Percentiles rank a stretch among this genome's conserved stretches.
phyloP scores from a whole-genome alignment of 1,140 invertebrate species.

The Sesamia nonagrioides region DNA sequence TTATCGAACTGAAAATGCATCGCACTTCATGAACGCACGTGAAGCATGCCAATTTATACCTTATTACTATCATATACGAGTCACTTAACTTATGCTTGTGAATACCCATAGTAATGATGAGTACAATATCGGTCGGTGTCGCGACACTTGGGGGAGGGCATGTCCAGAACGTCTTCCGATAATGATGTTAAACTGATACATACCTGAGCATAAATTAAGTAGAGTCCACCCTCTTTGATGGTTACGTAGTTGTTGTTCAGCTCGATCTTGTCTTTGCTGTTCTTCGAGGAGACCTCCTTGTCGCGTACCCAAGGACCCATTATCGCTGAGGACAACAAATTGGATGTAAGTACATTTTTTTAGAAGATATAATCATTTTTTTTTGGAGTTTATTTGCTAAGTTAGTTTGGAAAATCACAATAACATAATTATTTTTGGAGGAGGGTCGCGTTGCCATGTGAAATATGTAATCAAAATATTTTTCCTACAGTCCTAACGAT shows the following conservation, averaged over 20 bases:
- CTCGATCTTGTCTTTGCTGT: slow-evolving; percentile 75
- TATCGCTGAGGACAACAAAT: slow-evolving; percentile 62
- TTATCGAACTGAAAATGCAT: no score
- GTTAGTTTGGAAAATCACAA: no score
- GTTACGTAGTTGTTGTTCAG: slow-evolving; percentile 72
- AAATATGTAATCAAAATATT: not conserved
- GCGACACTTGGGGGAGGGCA: no score
- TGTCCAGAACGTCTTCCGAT: not conserved
- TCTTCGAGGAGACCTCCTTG: slow-evolving; percentile 70
- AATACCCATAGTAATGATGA: no score
- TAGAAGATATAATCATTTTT: no score
- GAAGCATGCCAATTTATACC: no score
- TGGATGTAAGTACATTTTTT: not conserved
- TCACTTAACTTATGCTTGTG: no score
- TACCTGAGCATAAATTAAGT: slow-evolving; percentile 81
- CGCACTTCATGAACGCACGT: no score
- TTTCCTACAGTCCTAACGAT: not conserved
- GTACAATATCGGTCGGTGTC: no score
- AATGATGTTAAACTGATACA: slow-evolving; percentile 49
- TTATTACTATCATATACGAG: no score
- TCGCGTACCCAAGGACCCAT: slow-evolving; percentile 79
- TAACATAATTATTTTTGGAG: no score
- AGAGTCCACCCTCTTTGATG: slow-evolving; percentile 75
- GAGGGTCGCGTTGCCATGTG: not conserved
- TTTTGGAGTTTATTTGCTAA: no score